A percentile compares a stretch with the other conserved stretches of the same genome.
Evolutionary conservation across 2,888 invertebrate species (phyloP).

Genomic region (Melanostoma mellinum): DNA sequence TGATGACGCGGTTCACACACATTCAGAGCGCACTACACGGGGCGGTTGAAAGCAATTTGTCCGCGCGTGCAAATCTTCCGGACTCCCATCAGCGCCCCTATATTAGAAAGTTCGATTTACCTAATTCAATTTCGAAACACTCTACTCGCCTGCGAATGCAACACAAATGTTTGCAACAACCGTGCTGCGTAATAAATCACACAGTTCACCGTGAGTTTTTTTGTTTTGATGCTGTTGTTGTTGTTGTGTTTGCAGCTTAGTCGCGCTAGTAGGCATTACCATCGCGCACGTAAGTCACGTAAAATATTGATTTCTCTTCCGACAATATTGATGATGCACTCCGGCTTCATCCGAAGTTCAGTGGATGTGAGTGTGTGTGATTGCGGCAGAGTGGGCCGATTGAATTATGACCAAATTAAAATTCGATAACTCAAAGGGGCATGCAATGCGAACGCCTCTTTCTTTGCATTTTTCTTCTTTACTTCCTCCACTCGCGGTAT

Average conservation of each 20-base stretch:
- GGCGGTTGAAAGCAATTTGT: conserved; percentile 61
- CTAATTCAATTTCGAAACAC: conserved; percentile 71
- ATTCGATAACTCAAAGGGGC: conserved; percentile 72
- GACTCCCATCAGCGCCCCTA: conserved; percentile 64
- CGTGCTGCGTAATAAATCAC: conserved; percentile 72
- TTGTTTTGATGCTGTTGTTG: conserved; percentile 35
- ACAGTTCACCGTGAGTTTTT: conserved; percentile 52
- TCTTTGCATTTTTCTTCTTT: conserved; percentile 36
- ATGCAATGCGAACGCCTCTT: conserved; percentile 70
- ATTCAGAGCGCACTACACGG: conserved; percentile 34
- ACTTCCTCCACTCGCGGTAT: neutral
- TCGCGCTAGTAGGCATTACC: conserved; percentile 53
- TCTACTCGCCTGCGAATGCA: conserved; percentile 39
- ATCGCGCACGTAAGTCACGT: conserved; percentile 73
- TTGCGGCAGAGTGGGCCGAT: conserved; percentile 70
- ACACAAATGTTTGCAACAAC: conserved; percentile 61
- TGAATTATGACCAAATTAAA: conserved; percentile 73
- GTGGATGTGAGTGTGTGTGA: conserved; percentile 39
- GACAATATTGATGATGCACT: conserved; percentile 73
- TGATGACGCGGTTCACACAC: conserved; percentile 55
- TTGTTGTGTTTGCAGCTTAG: conserved; percentile 19
- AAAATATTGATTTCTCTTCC: conserved; percentile 74
- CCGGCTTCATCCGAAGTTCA: conserved; percentile 7
- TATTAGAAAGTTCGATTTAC: conserved; percentile 72
- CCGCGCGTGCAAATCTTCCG: conserved; percentile 48